Conservation (phyloP, 2,888 invertebrate genomes). For the Philopedon plagiatum region DNA sequence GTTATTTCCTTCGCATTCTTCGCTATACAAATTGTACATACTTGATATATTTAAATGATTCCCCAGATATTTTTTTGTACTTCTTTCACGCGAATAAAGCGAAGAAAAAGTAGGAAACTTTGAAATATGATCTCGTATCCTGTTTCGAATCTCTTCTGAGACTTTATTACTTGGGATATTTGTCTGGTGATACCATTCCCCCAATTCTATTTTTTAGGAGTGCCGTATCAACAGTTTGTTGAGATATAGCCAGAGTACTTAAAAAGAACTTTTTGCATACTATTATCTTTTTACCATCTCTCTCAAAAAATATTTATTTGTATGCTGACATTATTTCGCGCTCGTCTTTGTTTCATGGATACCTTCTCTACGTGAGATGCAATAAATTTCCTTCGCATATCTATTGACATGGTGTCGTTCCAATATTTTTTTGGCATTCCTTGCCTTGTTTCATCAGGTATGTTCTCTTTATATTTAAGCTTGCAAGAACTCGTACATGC, state of each 20-base stretch:
- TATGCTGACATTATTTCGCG: conserved; percentile 6
- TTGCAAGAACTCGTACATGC: too few species aligned
- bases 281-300: conserved; percentile 24
- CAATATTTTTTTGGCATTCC: too few species aligned
- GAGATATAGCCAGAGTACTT: conserved; percentile 24
- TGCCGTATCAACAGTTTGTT: conserved; percentile 42
- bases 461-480: too few species aligned
- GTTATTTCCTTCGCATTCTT: conserved; percentile 15
- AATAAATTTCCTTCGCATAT: too few species aligned
- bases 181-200: conserved; percentile 40
- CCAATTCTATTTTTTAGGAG: conserved; percentile 40
- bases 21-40: conserved; percentile 24
- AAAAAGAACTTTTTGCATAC: conserved; percentile 39
- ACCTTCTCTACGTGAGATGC: conserved; percentile 27
- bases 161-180: conserved; percentile 24
- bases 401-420: too few species aligned
- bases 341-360: conserved; percentile 34
- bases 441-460: too few species aligned
- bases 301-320: conserved; percentile 36
- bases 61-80: conserved; percentile 14
- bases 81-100: conserved; percentile 18
- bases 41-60: conserved; percentile 24
- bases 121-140: conserved; percentile 19
- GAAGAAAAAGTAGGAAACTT: conserved; percentile 21
- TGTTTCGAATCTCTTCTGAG: conserved; percentile 17